These are phyloP conservation scores for Megalonaias nervosa DNA, from an alignment of 1,140 invertebrate species.

Conservation along the genomic window DNA sequence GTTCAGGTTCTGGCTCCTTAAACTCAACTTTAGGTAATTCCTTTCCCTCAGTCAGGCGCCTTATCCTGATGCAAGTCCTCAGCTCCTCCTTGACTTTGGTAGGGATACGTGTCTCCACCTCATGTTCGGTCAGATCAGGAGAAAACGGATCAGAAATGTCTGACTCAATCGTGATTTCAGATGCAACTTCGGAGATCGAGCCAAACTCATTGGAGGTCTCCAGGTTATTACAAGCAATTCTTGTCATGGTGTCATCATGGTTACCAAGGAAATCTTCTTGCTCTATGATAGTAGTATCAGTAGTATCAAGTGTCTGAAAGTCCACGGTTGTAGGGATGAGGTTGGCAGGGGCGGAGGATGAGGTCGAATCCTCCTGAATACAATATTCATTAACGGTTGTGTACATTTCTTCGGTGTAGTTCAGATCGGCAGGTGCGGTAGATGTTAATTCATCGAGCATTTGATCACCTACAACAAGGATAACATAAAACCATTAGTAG, in stretches of 20 bases:
- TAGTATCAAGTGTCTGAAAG: no score
- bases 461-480: no score
- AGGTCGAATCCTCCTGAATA: no score
- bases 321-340: no score
- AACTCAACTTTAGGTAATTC: constrained; percentile 56
- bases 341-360: no score
- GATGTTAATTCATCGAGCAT: no score
- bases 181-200: constrained; percentile 10
- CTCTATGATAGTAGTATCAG: not conserved
- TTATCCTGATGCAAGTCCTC: constrained; percentile 90
- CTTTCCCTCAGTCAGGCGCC: constrained; percentile 76
- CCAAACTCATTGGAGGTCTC: constrained; percentile 5
- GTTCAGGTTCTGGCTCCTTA: constrained; percentile 40
- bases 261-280: not conserved
- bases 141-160: not conserved
- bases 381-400: no score
- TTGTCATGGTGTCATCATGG: not conserved
- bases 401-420: no score
- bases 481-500: no score
- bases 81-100: constrained; percentile 92
- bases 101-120: constrained; percentile 73
- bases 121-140: constrained; percentile 8
- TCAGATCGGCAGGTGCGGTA: no score
- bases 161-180: constrained; percentile 6
- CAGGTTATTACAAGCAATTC: not conserved